These are phyloP conservation scores for Rhea pennata DNA, from an alignment of 2,113 vertebrate species.

Conservation along the genomic window DNA sequence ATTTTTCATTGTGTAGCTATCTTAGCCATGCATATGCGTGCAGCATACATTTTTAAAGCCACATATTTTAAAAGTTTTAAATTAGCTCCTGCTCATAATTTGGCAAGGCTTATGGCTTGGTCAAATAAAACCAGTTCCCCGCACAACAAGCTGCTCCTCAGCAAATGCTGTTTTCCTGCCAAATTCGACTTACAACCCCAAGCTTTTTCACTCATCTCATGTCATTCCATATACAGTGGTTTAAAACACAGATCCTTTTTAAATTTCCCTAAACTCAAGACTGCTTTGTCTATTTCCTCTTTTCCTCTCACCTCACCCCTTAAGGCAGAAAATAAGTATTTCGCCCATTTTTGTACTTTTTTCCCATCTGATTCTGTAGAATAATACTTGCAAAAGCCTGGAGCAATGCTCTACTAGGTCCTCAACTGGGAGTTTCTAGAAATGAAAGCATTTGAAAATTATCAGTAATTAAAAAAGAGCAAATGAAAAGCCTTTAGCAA, in stretches of 20 bases:
- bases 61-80: not conserved
- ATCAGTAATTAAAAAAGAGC: not conserved
- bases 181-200: conserved; percentile 8
- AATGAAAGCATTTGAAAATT: not conserved
- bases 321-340: not conserved
- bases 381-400: not conserved
- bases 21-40: not conserved
- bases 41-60: not conserved
- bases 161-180: not conserved
- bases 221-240: not conserved
- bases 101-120: not conserved
- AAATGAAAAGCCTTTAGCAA: not conserved
- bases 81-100: not conserved
- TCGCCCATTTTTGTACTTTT: not conserved
- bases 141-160: conserved; percentile 13
- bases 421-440: not conserved
- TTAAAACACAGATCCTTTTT: not conserved
- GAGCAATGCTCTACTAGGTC: not conserved
- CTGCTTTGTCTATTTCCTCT: not conserved
- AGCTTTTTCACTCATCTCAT: conserved; percentile 25
- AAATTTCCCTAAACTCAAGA: not conserved
- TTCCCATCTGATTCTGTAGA: not conserved
- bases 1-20: conserved; percentile 6
- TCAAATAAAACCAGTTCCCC: conserved; percentile 5
- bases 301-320: not conserved